Base-by-base conservation (phyloP, 2,113 vertebrate genomes). In the Muntiacus muntjak region DNA sequence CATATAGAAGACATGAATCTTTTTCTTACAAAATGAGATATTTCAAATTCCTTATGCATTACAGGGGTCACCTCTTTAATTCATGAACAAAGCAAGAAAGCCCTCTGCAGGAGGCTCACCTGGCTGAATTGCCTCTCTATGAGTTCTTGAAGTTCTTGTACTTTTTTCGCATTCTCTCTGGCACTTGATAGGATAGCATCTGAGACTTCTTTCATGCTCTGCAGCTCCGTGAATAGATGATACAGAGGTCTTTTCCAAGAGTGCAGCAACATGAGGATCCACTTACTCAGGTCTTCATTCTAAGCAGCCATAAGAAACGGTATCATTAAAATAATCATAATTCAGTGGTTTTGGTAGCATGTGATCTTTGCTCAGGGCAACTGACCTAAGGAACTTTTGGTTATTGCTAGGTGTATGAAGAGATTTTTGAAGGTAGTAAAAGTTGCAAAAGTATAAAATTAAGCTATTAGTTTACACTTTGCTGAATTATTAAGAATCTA, bases 221-320 rank as follows among this genome's bases (percentile, higher is more conserved):
- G 98, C 28, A 99, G 98, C 97, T 99, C 99, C 0, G 98, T 92
- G 40, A 97, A 19, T 71, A 71, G n/a, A 11, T 71, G n/a, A 71
- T 71, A 40, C 19, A 71, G 67, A 40, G 67, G 67, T 40, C 6
- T 40, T 23, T 71, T 10, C 67, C 67, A 71, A n/a, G 99, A 98
- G 21, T 99, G 98, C 71, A 71, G 67, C 40, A 40, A 71, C n/a
- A 23, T 71, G n/a, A 71, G 67, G 40, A 71, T 40, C n/a, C 67
- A 71, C 19, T 1, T 12, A 71, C 36, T 12, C 12, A 71, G 67
- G 19, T 19, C 19, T 71, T 71, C 19, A 40, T 36, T 71, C 67
- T 71, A 71, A 71, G 19, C 19, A 71, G 40, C 19, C 67, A 40
- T 71, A 71, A 40, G n/a, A 40, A 71, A 71, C 67, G 23, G 19